Base-by-base conservation (phyloP, 2,797 vertebrate species). In the Mionectes olivaceus region DNA sequence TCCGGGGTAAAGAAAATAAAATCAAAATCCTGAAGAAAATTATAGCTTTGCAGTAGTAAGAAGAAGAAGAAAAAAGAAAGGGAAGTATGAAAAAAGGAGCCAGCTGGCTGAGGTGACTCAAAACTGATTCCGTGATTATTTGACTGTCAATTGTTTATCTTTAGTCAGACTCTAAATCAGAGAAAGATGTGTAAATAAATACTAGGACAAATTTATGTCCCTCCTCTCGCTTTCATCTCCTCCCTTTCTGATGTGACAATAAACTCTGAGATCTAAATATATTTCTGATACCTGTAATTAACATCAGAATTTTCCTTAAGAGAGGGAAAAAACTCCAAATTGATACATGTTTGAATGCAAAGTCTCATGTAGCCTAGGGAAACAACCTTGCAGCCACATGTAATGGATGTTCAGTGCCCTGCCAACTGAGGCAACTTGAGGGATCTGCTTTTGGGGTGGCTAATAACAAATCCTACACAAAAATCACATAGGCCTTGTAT, bases 321-420 rank as follows among this genome's bases (percentile, higher is more conserved):
- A 57, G 41, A 63, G 5, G 43, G 14, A 7, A 59, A 57, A 14
- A 4, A 1, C 1, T 0, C 1, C 11, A 37, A 24, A 19, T 2
- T 4, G 4, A 41, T 23, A 19, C 4, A 25, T 39, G 76, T 92
- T 70, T 90, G 11, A 28, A 12, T 15, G 4, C 17, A 82, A 75
- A 64, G 41, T 57, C n/a, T 80, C 23, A 43, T 3, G 28, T 24
- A 84, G 17, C 30, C 44, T 53, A 83, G 60, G 39, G 70, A 74
- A 93, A 77, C 1, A n/a, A n/a, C 19, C 22, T 87, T 80, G 30
- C 22, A 73, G 52, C 25, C 82, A 46, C 82, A 46, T n/a, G 18
- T 27, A 94, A 52, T 27, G 23, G 21, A 88, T 73, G 11, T 67
- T 87, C 63, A 60, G 18, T 44, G 37, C 44, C 35, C 49, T 57